Evolutionary conservation across 2,888 invertebrate genomes (phyloP).

Genomic region (Caenorhabditis sp.): DNA sequence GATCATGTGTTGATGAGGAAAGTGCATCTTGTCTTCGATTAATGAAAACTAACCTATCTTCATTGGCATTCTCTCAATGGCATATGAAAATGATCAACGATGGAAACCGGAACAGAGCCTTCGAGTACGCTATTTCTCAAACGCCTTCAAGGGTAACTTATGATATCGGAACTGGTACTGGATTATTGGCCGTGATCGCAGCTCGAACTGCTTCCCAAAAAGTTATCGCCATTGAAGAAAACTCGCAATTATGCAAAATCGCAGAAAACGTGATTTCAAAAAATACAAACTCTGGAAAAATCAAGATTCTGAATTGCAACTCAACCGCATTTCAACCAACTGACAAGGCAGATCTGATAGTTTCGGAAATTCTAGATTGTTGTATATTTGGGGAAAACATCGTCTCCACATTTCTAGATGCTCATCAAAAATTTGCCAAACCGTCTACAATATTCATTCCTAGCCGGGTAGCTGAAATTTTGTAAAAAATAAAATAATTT

Average conservation of each 20-base stretch:
- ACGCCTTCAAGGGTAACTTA: background rate
- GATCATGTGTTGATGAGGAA: background rate
- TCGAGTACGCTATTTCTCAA: background rate
- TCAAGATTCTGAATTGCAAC: slow-evolving; percentile 1
- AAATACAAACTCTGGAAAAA: slow-evolving; percentile 6
- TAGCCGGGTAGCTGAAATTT: slow-evolving; percentile 7
- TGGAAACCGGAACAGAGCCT: slow-evolving; percentile 1
- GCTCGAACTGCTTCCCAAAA: slow-evolving; percentile 25
- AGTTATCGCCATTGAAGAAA: slow-evolving; percentile 40
- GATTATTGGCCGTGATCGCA: slow-evolving; percentile 40
- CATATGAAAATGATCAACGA: slow-evolving; percentile 53
- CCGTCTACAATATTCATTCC: slow-evolving; percentile 39
- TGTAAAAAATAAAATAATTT: slow-evolving; percentile 2
- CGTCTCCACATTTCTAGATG: slow-evolving; percentile 39
- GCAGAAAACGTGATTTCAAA: slow-evolving; percentile 26
- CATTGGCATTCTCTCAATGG: slow-evolving; percentile 38
- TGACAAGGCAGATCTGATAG: slow-evolving; percentile 33
- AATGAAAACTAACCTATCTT: slow-evolving; percentile 21
- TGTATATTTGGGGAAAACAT: slow-evolving; percentile 45
- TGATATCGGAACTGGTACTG: slow-evolving; percentile 51
- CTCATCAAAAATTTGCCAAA: slow-evolving; percentile 38
- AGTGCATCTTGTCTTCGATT: background rate
- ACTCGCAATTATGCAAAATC: slow-evolving; percentile 11
- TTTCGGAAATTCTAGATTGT: slow-evolving; percentile 47
- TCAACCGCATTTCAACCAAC: background rate